phyloP scores from a whole-genome alignment of 2,888 invertebrate genomes.

The Temnothorax rugatulus region DNA sequence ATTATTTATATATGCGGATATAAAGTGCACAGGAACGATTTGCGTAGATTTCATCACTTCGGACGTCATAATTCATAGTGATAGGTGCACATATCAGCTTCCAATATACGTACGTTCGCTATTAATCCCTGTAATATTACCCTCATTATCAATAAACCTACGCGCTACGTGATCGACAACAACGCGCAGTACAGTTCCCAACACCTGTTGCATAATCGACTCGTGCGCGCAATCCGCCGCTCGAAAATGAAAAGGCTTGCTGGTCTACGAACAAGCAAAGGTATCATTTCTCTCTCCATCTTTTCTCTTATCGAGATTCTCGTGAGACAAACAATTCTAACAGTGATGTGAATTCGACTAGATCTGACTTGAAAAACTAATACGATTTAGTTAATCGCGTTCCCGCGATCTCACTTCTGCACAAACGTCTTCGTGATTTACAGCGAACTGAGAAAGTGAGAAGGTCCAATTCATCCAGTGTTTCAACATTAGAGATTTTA shows the following conservation, averaged over 20 bases:
- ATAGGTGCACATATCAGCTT: constrained; percentile 5
- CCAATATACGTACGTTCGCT: not conserved
- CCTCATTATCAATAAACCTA: not conserved
- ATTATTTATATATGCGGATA: not conserved
- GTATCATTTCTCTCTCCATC: not conserved
- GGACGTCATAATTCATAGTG: constrained; percentile 11
- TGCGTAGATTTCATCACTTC: constrained; percentile 7
- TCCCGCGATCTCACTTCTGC: not conserved
- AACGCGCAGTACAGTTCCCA: not conserved
- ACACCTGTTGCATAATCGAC: constrained; percentile 50
- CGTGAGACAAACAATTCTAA: constrained; percentile 39
- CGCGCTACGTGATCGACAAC: constrained; percentile 3
- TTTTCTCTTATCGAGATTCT: not conserved
- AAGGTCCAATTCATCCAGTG: too few species aligned
- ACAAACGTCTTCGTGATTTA: not conserved
- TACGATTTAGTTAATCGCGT: not conserved
- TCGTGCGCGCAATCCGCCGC: constrained; percentile 1
- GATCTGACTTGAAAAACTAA: constrained; percentile 49
- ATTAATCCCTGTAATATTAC: constrained; percentile 9
- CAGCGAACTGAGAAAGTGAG: not conserved
- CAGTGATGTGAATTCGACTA: constrained; percentile 62
- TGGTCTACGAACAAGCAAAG: not conserved
- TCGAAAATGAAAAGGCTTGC: constrained; percentile 34
- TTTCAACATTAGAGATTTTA: not conserved
- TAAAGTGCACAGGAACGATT: not conserved